Percentiles rank a stretch among this genome's conserved stretches.
phyloP scores from a whole-genome alignment of 2,797 vertebrate genomes.

The Loris lydekkerianus region DNA sequence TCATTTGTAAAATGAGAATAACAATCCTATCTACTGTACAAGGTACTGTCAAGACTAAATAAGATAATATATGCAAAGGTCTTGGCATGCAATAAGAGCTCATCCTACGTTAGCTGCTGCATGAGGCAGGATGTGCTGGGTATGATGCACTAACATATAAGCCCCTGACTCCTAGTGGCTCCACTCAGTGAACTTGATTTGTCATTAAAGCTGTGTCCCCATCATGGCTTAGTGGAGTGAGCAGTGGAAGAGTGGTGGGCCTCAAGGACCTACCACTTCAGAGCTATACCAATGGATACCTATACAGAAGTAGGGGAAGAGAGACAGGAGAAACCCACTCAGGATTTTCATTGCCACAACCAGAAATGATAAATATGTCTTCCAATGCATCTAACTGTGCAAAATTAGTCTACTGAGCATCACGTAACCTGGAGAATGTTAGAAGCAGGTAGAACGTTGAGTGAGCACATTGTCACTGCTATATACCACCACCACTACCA shows the following conservation, averaged over 20 bases:
- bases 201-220: background rate
- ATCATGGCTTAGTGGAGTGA: background rate
- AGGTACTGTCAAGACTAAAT: background rate
- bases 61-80: background rate
- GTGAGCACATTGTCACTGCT: background rate
- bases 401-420: background rate
- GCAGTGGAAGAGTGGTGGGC: background rate
- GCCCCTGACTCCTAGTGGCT: background rate
- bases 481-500: background rate
- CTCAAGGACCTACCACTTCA: background rate
- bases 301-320: background rate
- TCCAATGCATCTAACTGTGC: background rate
- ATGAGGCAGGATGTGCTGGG: background rate
- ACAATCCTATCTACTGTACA: background rate
- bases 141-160: background rate
- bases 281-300: background rate
- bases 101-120: background rate
- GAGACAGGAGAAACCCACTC: background rate
- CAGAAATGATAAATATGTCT: background rate
- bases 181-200: background rate
- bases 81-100: background rate
- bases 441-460: background rate
- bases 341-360: background rate
- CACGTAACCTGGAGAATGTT: background rate
- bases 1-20: constrained; percentile 8